These are phyloP conservation scores for Hippopotamyrus pictus DNA, from an alignment of 2,797 vertebrate genomes.

Conservation along the genomic window DNA sequence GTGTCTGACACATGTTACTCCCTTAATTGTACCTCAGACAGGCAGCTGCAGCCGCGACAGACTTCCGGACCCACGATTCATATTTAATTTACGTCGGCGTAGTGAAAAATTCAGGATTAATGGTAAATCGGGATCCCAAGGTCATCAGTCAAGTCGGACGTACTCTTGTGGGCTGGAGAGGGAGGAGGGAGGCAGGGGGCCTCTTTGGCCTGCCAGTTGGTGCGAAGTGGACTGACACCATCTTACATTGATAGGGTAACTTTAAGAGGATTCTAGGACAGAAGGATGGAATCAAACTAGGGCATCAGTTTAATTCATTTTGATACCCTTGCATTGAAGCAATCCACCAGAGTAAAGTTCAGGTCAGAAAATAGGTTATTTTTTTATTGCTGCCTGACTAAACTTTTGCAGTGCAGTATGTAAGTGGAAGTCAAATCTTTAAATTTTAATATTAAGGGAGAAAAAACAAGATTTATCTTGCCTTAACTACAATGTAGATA, in stretches of 20 bases:
- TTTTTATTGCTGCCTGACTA: slow-evolving; percentile 12
- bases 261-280: slow-evolving; percentile 45
- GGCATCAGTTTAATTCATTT: slow-evolving; percentile 46
- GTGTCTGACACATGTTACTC: background rate
- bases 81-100: background rate
- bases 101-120: background rate
- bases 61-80: background rate
- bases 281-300: slow-evolving; percentile 42
- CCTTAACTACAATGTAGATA: background rate
- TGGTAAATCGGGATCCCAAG: background rate
- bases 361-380: slow-evolving; percentile 39
- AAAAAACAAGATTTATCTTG: background rate
- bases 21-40: background rate
- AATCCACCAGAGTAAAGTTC: slow-evolving; percentile 40
- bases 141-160: background rate
- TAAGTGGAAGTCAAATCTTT: background rate
- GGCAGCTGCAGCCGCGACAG: background rate
- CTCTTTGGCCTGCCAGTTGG: slow-evolving; percentile 20
- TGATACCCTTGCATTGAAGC: slow-evolving; percentile 48
- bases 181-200: background rate
- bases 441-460: background rate
- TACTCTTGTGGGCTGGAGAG: background rate
- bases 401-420: background rate
- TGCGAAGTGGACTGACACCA: slow-evolving; percentile 32
- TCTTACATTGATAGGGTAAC: slow-evolving; percentile 33